These are phyloP conservation scores for Bathynomus jamesi DNA, from an alignment of 1,140 invertebrate genomes.

Conservation along the genomic window DNA sequence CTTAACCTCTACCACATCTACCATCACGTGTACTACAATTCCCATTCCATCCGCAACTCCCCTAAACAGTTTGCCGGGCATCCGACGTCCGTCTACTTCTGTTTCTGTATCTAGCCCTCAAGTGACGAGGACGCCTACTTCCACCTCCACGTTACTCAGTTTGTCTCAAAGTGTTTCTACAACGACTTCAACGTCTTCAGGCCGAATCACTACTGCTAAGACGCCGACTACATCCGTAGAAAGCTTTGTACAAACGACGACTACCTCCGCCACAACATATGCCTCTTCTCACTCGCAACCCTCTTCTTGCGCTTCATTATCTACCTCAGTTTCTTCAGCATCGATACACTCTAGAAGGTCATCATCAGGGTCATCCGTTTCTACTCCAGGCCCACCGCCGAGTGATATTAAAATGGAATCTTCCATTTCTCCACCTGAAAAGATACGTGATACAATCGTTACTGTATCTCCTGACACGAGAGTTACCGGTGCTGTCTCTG, in stretches of 20 bases:
- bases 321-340: conserved; percentile 13
- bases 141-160: not conserved
- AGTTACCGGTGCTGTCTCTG: conserved; percentile 27
- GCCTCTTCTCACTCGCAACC: not conserved
- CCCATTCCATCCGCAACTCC: conserved; percentile 15
- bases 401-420: not conserved
- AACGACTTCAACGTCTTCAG: not conserved
- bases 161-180: not conserved
- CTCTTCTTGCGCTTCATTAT: conserved; percentile 12
- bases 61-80: conserved; percentile 14
- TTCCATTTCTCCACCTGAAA: not conserved
- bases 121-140: not conserved
- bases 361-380: not conserved
- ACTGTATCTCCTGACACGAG: conserved; percentile 29
- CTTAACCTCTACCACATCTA: not conserved
- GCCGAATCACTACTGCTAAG: not conserved
- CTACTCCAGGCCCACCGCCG: not conserved
- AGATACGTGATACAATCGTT: conserved; percentile 16
- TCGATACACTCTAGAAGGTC: not conserved
- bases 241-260: not conserved
- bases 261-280: not conserved
- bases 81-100: not conserved
- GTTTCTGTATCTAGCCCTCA: not conserved
- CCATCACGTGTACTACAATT: conserved; percentile 1
- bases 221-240: not conserved